phyloP scores from a whole-genome alignment of 2,797 vertebrate genomes.

The Protonibea diacanthus region DNA sequence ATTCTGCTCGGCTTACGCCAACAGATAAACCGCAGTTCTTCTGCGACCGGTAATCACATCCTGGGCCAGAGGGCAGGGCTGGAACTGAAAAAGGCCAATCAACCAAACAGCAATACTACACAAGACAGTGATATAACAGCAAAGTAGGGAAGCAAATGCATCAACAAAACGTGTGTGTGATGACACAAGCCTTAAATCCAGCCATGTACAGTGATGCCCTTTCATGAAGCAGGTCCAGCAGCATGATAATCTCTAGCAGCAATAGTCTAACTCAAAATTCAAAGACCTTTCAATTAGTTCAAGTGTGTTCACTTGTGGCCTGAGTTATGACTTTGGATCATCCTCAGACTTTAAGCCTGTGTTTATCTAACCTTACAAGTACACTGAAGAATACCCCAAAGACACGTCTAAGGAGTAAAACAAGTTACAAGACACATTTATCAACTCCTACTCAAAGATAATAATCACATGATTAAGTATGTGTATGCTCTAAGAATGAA shows the following conservation, averaged over 20 bases:
- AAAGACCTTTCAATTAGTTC: background rate
- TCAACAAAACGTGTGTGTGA: constrained; percentile 1
- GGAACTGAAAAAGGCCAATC: constrained; percentile 61
- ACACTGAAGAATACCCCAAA: background rate
- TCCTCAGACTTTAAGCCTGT: background rate
- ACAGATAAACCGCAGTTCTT: constrained; percentile 92
- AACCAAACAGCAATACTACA: constrained; percentile 27
- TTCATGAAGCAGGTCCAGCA: background rate
- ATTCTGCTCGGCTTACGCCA: constrained; percentile 94
- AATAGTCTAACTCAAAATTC: background rate
- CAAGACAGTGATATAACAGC: constrained; percentile 36
- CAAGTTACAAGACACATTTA: background rate
- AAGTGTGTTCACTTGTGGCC: background rate
- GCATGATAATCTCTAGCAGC: background rate
- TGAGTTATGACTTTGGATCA: background rate
- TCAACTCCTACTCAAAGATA: background rate
- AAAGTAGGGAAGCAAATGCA: constrained; percentile 16
- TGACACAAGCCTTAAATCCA: background rate
- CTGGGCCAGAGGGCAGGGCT: constrained; percentile 67
- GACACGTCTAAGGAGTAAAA: background rate
- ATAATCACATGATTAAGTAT: background rate
- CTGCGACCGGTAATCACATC: constrained; percentile 89
- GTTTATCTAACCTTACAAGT: background rate
- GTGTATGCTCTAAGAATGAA: background rate
- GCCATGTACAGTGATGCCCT: background rate